These are phyloP conservation scores for Tapera naevia DNA, from an alignment of 2,797 vertebrate species.

Conservation along the genomic window DNA sequence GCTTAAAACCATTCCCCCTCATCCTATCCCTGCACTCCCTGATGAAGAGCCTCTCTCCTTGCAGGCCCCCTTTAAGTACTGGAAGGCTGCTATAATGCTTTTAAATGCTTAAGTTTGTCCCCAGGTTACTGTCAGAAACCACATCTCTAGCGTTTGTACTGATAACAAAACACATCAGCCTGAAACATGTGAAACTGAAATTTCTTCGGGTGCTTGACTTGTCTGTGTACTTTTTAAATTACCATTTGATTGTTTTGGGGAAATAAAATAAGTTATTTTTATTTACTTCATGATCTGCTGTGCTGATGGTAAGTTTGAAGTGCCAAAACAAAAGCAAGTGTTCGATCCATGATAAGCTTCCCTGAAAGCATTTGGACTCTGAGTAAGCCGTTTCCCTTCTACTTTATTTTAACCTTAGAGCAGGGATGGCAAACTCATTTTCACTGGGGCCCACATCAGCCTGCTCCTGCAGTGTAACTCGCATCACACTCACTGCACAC, in stretches of 20 bases:
- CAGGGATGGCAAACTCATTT: too few species aligned
- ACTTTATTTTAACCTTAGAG: neutral
- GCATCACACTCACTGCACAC: too few species aligned
- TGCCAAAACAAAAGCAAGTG: neutral
- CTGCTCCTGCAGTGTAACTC: too few species aligned
- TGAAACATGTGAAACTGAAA: fast-evolving
- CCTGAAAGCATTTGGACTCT: neutral
- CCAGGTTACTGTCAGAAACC: neutral
- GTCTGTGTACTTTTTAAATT: neutral
- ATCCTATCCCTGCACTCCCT: too few species aligned
- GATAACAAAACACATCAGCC: fast-evolving
- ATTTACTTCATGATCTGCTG: neutral
- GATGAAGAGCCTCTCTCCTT: too few species aligned
- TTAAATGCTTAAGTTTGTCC: neutral
- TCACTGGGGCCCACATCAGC: too few species aligned
- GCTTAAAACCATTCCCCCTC: too few species aligned
- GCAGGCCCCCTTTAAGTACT: too few species aligned
- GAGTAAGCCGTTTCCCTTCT: neutral
- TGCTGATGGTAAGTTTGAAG: neutral
- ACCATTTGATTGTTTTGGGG: neutral
- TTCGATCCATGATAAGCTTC: neutral
- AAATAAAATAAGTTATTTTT: neutral
- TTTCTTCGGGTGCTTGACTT: neutral
- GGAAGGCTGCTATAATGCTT: too few species aligned
- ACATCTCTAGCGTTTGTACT: neutral